A percentile compares a stretch with the other conserved stretches of the same genome.
These are phyloP conservation scores for Drosophila paramelanica DNA, from an alignment of 2,888 invertebrate genomes.

Conservation along the genomic window DNA sequence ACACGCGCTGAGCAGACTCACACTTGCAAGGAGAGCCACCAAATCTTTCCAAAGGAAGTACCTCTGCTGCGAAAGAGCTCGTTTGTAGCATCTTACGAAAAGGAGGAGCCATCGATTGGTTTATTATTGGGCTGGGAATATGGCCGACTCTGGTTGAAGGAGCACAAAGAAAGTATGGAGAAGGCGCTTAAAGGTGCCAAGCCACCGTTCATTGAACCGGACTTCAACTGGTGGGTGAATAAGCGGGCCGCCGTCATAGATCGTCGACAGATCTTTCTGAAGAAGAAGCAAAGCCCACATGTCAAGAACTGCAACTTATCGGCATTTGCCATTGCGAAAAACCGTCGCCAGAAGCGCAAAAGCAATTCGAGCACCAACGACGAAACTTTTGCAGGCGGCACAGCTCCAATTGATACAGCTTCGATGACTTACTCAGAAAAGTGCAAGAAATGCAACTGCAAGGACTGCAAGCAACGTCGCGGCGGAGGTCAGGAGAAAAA, in stretches of 20 bases:
- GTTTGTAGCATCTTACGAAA: conserved; percentile 34
- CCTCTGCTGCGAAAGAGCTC: not conserved
- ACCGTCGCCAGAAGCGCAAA: conserved; percentile 14
- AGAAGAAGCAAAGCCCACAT: conserved; percentile 32
- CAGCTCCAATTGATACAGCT: not conserved
- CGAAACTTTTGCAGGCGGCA: not conserved
- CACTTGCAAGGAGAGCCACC: conserved; percentile 31
- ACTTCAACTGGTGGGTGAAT: conserved; percentile 52
- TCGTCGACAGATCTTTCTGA: conserved; percentile 44
- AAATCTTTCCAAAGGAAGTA: conserved; percentile 41
- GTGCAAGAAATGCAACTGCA: conserved; percentile 36
- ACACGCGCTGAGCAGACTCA: conserved; percentile 30
- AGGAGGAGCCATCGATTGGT: conserved; percentile 36
- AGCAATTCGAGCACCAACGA: not conserved
- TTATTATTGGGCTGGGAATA: conserved; percentile 55
- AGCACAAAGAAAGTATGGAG: conserved; percentile 29
- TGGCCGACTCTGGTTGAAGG: conserved; percentile 47
- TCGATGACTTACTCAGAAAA: not conserved
- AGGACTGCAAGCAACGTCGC: conserved; percentile 32
- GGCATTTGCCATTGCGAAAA: conserved; percentile 34
- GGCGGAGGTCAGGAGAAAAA: conserved; percentile 19
- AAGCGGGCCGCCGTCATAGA: conserved; percentile 34
- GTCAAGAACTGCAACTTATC: conserved; percentile 45
- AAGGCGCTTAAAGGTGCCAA: conserved; percentile 13
- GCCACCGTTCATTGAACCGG: conserved; percentile 40